A percentile compares a stretch with the other conserved stretches of the same genome.
These are phyloP conservation scores for Ridgeia piscesae DNA, from an alignment of 1,140 invertebrate genomes.

Conservation along the genomic window DNA sequence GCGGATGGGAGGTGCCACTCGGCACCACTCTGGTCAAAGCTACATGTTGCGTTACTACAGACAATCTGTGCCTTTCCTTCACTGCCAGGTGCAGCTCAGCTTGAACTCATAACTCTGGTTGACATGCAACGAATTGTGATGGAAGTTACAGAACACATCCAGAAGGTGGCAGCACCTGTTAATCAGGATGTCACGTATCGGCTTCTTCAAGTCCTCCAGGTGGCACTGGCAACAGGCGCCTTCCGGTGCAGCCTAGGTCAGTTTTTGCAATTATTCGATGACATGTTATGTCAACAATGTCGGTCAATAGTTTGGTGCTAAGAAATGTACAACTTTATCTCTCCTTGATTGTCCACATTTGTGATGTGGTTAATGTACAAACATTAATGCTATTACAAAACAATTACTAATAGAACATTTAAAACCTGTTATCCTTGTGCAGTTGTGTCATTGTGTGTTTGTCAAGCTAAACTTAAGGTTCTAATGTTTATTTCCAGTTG, in stretches of 20 bases:
- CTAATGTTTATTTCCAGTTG: neutral
- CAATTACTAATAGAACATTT: neutral
- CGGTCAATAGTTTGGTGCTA: neutral
- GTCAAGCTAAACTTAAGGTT: too few species aligned
- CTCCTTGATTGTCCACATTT: neutral
- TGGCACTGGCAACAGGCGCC: conserved; percentile 24
- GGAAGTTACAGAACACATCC: neutral
- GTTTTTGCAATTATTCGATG: neutral
- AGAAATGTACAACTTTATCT: neutral
- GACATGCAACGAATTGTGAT: conserved; percentile 26
- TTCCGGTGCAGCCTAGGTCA: conserved; percentile 27
- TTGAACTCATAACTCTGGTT: conserved; percentile 26
- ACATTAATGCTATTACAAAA: neutral
- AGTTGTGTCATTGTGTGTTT: neutral
- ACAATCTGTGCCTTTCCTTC: conserved; percentile 16
- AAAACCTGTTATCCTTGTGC: neutral
- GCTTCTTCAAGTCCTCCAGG: conserved; percentile 24
- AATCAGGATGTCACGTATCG: conserved; percentile 8
- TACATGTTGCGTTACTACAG: conserved; percentile 19
- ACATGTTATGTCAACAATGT: neutral
- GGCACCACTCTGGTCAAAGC: conserved; percentile 21
- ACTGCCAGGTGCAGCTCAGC: conserved; percentile 21
- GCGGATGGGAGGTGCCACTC: neutral
- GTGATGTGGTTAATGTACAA: neutral
- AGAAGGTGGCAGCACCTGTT: neutral